Evolutionary conservation across 2,113 vertebrate genomes (phyloP).

Genomic region (Heterochromis multidens): DNA sequence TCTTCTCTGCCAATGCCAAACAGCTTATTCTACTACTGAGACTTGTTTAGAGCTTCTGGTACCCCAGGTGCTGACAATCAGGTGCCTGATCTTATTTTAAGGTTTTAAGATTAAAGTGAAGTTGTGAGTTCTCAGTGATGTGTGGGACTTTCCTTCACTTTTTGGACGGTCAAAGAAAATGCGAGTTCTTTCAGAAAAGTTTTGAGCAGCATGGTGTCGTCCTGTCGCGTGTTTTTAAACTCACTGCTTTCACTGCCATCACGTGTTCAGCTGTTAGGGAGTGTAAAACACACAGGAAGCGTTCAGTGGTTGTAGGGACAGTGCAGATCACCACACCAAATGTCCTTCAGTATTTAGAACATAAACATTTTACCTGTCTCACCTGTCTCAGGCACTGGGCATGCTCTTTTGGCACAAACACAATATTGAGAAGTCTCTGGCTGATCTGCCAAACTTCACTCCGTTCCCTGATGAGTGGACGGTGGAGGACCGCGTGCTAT

Average conservation of each 20-base stretch:
- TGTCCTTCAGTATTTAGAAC: neutral
- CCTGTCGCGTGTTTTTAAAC: neutral
- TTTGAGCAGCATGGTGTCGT: too few species aligned
- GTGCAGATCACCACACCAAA: neutral
- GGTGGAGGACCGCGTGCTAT: conserved; percentile 94
- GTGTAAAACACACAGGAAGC: neutral
- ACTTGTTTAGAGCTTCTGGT: too few species aligned
- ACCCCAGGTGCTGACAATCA: too few species aligned
- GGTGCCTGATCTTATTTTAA: too few species aligned
- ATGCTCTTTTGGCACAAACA: conserved; percentile 99
- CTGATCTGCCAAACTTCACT: conserved; percentile 94
- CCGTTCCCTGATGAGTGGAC: conserved; percentile 98
- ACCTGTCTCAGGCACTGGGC: conserved; percentile 82
- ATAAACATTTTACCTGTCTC: neutral
- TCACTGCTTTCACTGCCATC: neutral
- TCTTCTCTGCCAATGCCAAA: too few species aligned
- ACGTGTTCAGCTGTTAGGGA: neutral
- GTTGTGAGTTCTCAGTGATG: neutral
- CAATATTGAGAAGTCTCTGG: conserved; percentile 94
- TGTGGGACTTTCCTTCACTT: neutral
- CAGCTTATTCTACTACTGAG: too few species aligned
- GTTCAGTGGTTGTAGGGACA: neutral
- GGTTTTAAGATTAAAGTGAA: too few species aligned
- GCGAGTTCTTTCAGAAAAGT: neutral
- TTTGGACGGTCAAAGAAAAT: neutral